phyloP scores from a whole-genome alignment of 2,888 invertebrate genomes.

The Empis livida region DNA sequence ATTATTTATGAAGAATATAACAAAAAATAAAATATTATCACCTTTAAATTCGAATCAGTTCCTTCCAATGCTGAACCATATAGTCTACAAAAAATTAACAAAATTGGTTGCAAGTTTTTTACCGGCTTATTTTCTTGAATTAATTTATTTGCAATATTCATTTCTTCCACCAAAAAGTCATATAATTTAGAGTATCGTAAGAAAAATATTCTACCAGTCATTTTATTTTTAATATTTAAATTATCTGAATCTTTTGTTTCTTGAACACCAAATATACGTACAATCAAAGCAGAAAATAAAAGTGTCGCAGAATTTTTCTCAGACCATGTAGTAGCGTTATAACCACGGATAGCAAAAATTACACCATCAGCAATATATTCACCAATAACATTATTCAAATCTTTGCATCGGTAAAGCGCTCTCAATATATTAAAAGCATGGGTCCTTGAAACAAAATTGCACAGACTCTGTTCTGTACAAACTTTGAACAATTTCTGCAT shows the following conservation, averaged over 20 bases:
- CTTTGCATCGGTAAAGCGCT: constrained; percentile 59
- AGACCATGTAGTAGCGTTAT: constrained; percentile 62
- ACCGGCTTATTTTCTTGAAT: constrained; percentile 26
- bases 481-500: constrained; percentile 41
- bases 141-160: constrained; percentile 25
- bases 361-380: constrained; percentile 58
- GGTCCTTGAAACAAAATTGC: constrained; percentile 41
- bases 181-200: constrained; percentile 45
- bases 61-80: constrained; percentile 64
- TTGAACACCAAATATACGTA: constrained; percentile 76
- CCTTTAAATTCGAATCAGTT: constrained; percentile 53
- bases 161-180: constrained; percentile 40
- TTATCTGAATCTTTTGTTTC: constrained; percentile 45
- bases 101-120: constrained; percentile 56
- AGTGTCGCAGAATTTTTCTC: constrained; percentile 78
- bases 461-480: constrained; percentile 17
- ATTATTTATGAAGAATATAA: background rate
- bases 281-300: constrained; percentile 68
- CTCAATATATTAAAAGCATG: constrained; percentile 82
- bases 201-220: constrained; percentile 73
- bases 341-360: constrained; percentile 57
- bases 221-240: constrained; percentile 48
- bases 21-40: constrained; percentile 19
- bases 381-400: constrained; percentile 57
- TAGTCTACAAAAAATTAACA: constrained; percentile 63